Conservation (phyloP, 2,888 invertebrate species). For the Uloborus plumipes region DNA sequence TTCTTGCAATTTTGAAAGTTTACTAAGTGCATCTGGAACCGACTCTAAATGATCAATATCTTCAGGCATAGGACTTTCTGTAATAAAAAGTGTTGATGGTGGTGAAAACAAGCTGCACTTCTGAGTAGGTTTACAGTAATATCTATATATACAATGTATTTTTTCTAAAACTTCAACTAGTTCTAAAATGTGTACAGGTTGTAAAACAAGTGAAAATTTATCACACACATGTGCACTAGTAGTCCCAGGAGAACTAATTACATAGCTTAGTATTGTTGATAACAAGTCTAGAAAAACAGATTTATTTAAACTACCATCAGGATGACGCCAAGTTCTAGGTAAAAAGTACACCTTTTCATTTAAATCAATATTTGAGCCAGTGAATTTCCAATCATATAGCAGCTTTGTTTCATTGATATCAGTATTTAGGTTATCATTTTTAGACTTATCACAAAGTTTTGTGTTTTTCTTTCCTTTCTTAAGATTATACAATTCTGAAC, state of each 20-base stretch:
- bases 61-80: slow-evolving; percentile 24
- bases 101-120: slow-evolving; percentile 52
- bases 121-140: slow-evolving; percentile 68
- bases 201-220: slow-evolving; percentile 78
- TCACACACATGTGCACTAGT: slow-evolving; percentile 75
- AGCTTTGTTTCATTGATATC: background rate
- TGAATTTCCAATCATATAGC: background rate
- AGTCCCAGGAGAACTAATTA: slow-evolving; percentile 77
- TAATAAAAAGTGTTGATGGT: background rate
- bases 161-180: slow-evolving; percentile 77
- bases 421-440: no score
- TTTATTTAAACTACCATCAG: slow-evolving; percentile 81
- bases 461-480: no score
- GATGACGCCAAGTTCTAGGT: slow-evolving; percentile 80
- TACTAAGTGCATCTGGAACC: slow-evolving; percentile 40
- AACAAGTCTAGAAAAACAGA: slow-evolving; percentile 80
- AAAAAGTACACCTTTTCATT: slow-evolving; percentile 65
- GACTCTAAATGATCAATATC: slow-evolving; percentile 43
- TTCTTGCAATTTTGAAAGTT: slow-evolving; percentile 30
- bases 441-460: no score
- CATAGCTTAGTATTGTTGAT: slow-evolving; percentile 78
- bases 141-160: slow-evolving; percentile 75
- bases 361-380: background rate
- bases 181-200: slow-evolving; percentile 78
- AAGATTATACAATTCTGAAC: no score